Evolutionary conservation across 1,140 invertebrate species (phyloP), one percentile per base, ranked within the genome.

Genomic region (Mercenaria mercenaria): DNA sequence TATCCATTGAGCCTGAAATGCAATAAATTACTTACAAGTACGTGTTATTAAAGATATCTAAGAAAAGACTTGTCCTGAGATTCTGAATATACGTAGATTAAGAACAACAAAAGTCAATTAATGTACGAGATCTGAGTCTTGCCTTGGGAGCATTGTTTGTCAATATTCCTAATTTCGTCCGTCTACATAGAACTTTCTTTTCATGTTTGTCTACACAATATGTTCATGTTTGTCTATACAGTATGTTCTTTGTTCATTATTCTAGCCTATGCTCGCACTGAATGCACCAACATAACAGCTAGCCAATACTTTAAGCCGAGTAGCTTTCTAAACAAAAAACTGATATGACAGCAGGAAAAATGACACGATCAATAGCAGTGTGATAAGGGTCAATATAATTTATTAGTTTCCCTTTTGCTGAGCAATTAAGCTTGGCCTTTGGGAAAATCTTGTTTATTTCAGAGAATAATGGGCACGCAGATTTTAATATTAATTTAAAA

Each of bases 241-340:
- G n/a, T n/a, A n/a, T n/a, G n/a, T n/a, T n/a, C n/a, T 67, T 8
- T 67, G 61, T 32, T 67, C 32, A 11, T 37, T 29, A 67, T 67
- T 67, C 6, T 37, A 67, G 61, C 61, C 61, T 3, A 37, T 32
- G 26, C 1, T 18, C 61, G 26, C 32, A 67, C 18, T 67, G 61
- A 67, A 67, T 32, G 29, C 61, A 67, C 15, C 32, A 67, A 67
- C 61, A 67, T 67, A 32, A 67, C 29, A 3, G 61, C 26, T 11
- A 67, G 61, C n/a, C 61, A 67, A 67, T 67, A 67, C 26, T 67
- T 67, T 67, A 67, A 67, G 61, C 32, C 61, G 32, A 67, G 61
- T 37, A 67, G 61, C 61, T 67, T 67, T 67, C 61, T 67, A 32
- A 32, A 67, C 61, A 67, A 67, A 67, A 67, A 32, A 67, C 6